These are phyloP conservation scores for Platalea minor DNA, from an alignment of 2,797 vertebrate genomes.

Conservation along the genomic window DNA sequence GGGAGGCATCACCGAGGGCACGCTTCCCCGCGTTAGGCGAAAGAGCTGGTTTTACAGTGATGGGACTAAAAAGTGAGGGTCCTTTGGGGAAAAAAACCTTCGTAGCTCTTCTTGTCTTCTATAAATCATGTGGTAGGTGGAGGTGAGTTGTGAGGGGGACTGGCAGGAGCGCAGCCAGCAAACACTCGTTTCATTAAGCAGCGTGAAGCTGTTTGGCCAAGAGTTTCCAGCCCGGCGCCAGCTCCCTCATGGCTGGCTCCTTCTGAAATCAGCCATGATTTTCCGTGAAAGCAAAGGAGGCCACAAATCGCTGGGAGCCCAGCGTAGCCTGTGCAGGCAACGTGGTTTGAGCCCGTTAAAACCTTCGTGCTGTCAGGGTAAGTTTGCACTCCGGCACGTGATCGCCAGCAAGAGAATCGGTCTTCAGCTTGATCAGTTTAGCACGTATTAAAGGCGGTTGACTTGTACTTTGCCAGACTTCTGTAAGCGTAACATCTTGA, in stretches of 20 bases:
- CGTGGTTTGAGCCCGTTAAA: neutral
- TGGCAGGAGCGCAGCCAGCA: neutral
- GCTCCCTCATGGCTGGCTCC: neutral
- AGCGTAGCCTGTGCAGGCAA: neutral
- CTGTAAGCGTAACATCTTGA: neutral
- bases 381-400: neutral
- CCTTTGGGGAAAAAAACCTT: neutral
- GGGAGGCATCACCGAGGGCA: neutral
- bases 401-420: neutral
- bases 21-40: neutral
- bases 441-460: neutral
- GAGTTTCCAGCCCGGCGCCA: neutral
- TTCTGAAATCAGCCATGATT: neutral
- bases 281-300: neutral
- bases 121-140: neutral
- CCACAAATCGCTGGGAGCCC: neutral
- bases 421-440: neutral
- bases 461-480: neutral
- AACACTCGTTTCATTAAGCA: neutral
- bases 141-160: neutral
- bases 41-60: neutral
- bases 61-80: neutral
- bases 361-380: neutral
- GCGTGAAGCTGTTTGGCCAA: neutral
- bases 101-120: neutral